phyloP scores from a whole-genome alignment of 2,888 invertebrate genomes.

The Diploptera punctata region DNA sequence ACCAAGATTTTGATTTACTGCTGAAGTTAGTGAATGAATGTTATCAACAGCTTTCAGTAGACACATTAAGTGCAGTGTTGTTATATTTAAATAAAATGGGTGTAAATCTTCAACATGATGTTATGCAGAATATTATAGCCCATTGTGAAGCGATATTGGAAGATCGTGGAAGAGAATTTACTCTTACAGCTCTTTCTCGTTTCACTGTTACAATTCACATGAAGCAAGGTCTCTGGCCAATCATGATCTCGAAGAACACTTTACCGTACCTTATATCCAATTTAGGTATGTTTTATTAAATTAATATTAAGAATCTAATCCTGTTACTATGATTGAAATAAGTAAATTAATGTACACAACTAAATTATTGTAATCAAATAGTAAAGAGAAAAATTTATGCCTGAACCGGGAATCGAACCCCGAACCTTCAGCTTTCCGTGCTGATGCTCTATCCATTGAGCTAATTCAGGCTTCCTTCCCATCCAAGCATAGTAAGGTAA shows the following conservation, averaged over 20 bases:
- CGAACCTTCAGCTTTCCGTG: too few relatives aligned
- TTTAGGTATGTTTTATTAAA: slow-evolving; percentile 48
- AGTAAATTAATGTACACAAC: too few relatives aligned
- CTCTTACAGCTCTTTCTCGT: slow-evolving; percentile 54
- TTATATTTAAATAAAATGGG: slow-evolving; percentile 59
- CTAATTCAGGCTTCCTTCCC: too few relatives aligned
- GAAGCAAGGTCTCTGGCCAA: slow-evolving; percentile 54
- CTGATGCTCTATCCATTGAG: too few relatives aligned
- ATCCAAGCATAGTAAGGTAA: too few relatives aligned
- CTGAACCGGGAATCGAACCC: too few relatives aligned
- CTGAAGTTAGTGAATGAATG: slow-evolving; percentile 49
- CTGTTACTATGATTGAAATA: too few relatives aligned
- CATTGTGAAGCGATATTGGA: slow-evolving; percentile 41
- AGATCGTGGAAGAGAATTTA: slow-evolving; percentile 35
- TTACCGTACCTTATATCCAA: slow-evolving; percentile 53
- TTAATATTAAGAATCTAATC: too few relatives aligned
- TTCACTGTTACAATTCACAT: slow-evolving; percentile 55
- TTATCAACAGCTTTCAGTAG: slow-evolving; percentile 50
- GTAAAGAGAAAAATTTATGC: too few relatives aligned
- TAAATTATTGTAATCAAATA: too few relatives aligned
- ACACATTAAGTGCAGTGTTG: slow-evolving; percentile 55
- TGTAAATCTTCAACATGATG: slow-evolving; percentile 50
- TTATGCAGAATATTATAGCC: slow-evolving; percentile 52
- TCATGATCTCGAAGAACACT: slow-evolving; percentile 53
- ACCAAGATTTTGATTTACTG: slow-evolving; percentile 49